Percentiles rank a stretch among this genome's conserved stretches.
phyloP scores from a whole-genome alignment of 2,113 vertebrate genomes.

The Glaucomys volans region DNA sequence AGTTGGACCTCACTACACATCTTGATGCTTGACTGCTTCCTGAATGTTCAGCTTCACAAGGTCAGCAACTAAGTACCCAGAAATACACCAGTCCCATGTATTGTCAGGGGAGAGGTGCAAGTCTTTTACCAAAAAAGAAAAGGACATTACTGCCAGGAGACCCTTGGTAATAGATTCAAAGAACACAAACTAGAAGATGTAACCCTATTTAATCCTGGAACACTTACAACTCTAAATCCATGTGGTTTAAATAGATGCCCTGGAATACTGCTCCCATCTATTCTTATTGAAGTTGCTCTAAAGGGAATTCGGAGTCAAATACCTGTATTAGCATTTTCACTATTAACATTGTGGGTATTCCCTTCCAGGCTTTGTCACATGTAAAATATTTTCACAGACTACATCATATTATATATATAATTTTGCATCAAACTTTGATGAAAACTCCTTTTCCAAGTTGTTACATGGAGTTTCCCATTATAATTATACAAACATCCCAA shows the following conservation, averaged over 20 bases:
- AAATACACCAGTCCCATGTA: neutral
- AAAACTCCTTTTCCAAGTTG: slow-evolving; percentile 47
- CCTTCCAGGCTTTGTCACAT: neutral
- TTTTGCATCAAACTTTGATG: slow-evolving; percentile 2
- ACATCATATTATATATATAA: neutral
- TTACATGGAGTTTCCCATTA: neutral
- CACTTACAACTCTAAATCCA: neutral
- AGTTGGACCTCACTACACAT: neutral
- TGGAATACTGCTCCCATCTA: neutral
- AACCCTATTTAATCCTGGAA: neutral
- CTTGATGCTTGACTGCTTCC: neutral
- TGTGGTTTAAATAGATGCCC: neutral
- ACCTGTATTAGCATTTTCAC: neutral
- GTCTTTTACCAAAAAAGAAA: neutral
- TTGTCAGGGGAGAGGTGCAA: neutral
- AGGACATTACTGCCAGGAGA: neutral
- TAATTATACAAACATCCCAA: neutral
- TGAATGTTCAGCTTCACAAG: neutral
- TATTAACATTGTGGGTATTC: neutral
- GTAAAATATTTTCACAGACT: neutral
- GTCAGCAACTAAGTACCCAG: neutral
- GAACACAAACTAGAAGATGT: neutral
- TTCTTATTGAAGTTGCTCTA: neutral
- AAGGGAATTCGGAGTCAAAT: neutral
- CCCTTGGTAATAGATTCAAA: neutral